phyloP scores from a whole-genome alignment of 2,888 invertebrate species.

The Deroplatys truncata region DNA sequence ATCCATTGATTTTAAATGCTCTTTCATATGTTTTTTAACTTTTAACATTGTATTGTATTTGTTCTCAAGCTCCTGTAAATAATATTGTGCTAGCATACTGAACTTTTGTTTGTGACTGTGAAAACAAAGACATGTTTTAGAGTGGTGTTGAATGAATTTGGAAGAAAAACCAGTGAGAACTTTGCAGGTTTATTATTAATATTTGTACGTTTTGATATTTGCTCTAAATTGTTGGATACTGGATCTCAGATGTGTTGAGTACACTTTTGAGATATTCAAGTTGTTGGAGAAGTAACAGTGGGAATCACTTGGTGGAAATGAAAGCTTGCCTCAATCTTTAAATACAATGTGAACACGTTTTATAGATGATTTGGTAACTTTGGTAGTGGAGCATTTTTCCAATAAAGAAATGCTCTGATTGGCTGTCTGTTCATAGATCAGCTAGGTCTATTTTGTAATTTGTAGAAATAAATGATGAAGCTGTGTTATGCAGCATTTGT shows the following conservation, averaged over 20 bases:
- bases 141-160: background rate
- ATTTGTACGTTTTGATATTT: background rate
- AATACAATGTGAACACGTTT: no score
- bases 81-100: background rate
- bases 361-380: no score
- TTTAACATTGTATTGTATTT: background rate
- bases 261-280: background rate
- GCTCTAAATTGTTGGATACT: background rate
- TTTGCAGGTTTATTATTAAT: background rate
- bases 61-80: background rate
- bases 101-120: background rate
- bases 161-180: background rate
- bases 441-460: no score
- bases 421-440: no score
- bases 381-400: no score
- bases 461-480: no score
- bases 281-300: background rate
- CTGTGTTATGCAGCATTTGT: no score
- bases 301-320: background rate
- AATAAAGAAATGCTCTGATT: no score
- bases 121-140: background rate
- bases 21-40: background rate
- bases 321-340: background rate
- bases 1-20: background rate
- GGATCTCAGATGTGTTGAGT: background rate